Conservation (phyloP, 2,888 invertebrate genomes). For the Onthophagus sagittarius region DNA sequence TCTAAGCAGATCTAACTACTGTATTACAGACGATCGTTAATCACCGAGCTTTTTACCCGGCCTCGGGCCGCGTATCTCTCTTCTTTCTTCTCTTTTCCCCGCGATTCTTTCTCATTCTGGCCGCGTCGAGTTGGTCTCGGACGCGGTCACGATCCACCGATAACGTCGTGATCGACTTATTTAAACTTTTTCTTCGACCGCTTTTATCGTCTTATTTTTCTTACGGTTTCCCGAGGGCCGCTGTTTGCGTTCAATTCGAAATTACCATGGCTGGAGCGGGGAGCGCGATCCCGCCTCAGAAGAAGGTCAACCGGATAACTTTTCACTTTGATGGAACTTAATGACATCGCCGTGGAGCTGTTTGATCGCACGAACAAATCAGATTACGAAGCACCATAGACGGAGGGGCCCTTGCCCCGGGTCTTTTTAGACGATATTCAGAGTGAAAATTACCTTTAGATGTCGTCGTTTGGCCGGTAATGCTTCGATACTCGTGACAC, state of each 20-base stretch:
- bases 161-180: conserved; percentile 34
- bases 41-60: conserved; percentile 33
- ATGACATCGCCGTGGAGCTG: conserved; percentile 5
- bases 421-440: background rate
- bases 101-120: background rate
- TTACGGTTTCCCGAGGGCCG: background rate
- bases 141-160: conserved; percentile 38
- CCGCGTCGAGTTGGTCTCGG: conserved; percentile 36
- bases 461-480: too few species aligned
- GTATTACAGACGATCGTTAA: conserved; percentile 40
- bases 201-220: conserved; percentile 6
- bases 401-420: background rate
- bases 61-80: conserved; percentile 30
- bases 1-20: conserved; percentile 40
- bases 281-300: background rate
- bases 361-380: conserved; percentile 9
- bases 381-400: background rate
- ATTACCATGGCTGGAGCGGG: conserved; percentile 7
- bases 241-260: conserved; percentile 13
- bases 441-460: too few species aligned
- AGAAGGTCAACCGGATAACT: conserved; percentile 12
- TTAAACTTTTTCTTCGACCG: conserved; percentile 5
- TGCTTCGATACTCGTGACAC: too few species aligned
- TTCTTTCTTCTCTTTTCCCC: background rate
- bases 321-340: conserved; percentile 8